Conservation (phyloP, 2,888 invertebrate species). For the Panorpa germanica region DNA sequence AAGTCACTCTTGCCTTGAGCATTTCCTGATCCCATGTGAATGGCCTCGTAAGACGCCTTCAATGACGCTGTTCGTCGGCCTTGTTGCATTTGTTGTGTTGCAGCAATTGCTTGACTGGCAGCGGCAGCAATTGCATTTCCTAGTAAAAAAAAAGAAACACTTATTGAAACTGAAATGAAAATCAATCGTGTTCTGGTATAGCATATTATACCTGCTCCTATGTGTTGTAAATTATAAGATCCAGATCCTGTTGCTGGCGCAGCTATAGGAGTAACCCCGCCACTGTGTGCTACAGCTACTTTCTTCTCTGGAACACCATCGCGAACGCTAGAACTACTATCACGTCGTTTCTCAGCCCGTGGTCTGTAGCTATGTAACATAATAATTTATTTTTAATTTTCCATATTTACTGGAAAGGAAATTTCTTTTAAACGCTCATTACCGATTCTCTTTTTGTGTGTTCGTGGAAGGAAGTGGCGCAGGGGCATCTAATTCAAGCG, state of each 20-base stretch:
- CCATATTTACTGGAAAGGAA: background rate
- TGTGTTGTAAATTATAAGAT: slow-evolving; percentile 57
- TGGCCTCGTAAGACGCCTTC: slow-evolving; percentile 90
- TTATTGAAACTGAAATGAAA: background rate
- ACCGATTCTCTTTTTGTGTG: slow-evolving; percentile 73
- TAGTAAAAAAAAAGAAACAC: background rate
- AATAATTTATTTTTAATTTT: background rate
- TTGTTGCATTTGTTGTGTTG: slow-evolving; percentile 91
- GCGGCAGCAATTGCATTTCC: slow-evolving; percentile 82
- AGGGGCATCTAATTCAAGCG: slow-evolving; percentile 69
- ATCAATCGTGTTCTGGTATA: background rate
- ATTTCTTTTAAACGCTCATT: slow-evolving; percentile 19
- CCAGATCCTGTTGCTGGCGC: slow-evolving; percentile 21
- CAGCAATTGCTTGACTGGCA: slow-evolving; percentile 89
- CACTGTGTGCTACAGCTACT: slow-evolving; percentile 26
- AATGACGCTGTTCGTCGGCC: slow-evolving; percentile 84
- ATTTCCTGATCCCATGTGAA: slow-evolving; percentile 39
- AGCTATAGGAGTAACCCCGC: slow-evolving; percentile 16
- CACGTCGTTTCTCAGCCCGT: slow-evolving; percentile 56
- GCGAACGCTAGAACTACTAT: slow-evolving; percentile 35
- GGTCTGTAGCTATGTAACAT: slow-evolving; percentile 30
- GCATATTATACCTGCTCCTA: slow-evolving; percentile 51
- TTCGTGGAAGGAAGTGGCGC: slow-evolving; percentile 31
- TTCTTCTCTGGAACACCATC: slow-evolving; percentile 23
- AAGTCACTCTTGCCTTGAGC: slow-evolving; percentile 38